phyloP scores from a whole-genome alignment of 2,113 vertebrate genomes.

The Pomatostomus ruficeps region DNA sequence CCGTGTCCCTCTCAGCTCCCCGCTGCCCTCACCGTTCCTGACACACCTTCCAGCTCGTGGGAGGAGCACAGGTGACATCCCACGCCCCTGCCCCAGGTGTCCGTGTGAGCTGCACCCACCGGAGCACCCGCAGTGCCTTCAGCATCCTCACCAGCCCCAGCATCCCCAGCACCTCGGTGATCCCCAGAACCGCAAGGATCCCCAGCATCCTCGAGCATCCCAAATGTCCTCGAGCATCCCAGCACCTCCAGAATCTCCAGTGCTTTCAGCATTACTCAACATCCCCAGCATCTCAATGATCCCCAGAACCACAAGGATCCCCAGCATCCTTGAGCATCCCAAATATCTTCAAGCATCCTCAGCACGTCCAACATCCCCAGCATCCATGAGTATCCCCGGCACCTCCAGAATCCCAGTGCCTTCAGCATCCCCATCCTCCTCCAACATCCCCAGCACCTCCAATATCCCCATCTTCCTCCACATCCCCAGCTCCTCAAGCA shows the following conservation, averaged over 20 bases:
- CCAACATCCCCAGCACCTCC: not conserved
- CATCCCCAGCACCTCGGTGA: not conserved
- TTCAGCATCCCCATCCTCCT: not conserved
- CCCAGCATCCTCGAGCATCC: not conserved
- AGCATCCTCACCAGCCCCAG: not conserved
- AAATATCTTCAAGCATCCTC: not conserved
- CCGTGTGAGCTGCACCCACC: accelerated
- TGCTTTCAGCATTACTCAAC: not conserved
- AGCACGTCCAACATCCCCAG: not conserved
- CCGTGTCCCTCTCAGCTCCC: not conserved
- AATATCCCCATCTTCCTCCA: too few species aligned
- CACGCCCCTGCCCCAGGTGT: accelerated
- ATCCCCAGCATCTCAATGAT: not conserved
- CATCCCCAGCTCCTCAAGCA: too few species aligned
- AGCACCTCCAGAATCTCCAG: not conserved
- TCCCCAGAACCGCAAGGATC: not conserved
- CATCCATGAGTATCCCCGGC: accelerated
- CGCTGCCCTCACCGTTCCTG: not conserved
- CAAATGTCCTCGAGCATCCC: not conserved
- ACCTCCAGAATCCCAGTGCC: not conserved
- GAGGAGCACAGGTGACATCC: not conserved
- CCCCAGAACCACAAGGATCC: not conserved
- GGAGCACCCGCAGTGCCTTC: not conserved
- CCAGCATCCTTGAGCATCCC: not conserved
- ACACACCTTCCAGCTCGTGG: not conserved